Base-by-base conservation (phyloP, 2,888 invertebrate genomes). In the Capitulum mitella region DNA sequence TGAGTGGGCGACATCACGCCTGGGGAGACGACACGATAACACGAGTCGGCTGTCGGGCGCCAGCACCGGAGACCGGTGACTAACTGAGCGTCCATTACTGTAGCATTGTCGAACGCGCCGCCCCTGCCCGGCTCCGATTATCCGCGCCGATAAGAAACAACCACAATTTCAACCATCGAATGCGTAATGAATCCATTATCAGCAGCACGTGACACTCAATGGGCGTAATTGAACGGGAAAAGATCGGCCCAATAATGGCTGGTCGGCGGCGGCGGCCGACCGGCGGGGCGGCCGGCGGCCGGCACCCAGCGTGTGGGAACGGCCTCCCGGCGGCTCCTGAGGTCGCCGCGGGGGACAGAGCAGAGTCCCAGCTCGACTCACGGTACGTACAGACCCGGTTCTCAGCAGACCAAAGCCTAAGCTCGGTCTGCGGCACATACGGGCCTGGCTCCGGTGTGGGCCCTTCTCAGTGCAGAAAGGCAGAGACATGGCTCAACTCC, bases 221-320 rank as follows among this genome's bases (percentile, higher is more conserved):
- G 34, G 70, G 70, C 70, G 37, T 70, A 70, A 70, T 70, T 70
- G 70, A 37, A 70, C 70, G 70, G 70, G 70, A 70, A 64, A 70
- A 70, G 70, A 70, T 70, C 70, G 70, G 70, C 3, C 70, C 70
- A 37, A 22, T 70, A 70, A 32, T 37, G 29, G 70, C 0, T 12
- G 70, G 37, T 43, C 70, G 29, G 70, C 12, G 26, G 29, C 16
- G 32, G 32, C 26, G 54, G 54, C 54, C 5, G n/a, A 6, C n/a
- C 6, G 54, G n/a, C 54, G 5, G 6, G 43, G 12, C 43, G 12
- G 43, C 43, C 6, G 12, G 43, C 43, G 43, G 29, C 10, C 10
- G n/a, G 29, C 10, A 6, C 8, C n/a, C 58, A 6, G 0, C 58
- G 58, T 14, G 58, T 58, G 58, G 58, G 58, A 58, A 58, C 51